Conservation (phyloP, 2,113 vertebrate species). For the Epinephelus moara region DNA sequence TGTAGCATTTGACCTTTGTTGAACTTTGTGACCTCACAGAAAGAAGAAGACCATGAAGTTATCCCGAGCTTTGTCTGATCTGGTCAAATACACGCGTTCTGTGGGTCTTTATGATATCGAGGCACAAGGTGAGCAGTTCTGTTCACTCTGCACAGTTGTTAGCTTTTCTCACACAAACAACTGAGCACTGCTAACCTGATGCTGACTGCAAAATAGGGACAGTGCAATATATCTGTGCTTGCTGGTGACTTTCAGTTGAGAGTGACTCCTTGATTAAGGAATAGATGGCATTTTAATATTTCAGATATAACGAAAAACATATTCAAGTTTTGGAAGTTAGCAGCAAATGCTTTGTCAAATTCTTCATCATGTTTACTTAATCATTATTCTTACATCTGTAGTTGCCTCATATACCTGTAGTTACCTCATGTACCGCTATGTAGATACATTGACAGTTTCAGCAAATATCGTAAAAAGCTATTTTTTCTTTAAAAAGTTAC, state of each 20-base stretch:
- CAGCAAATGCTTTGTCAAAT: not conserved
- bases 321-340: not conserved
- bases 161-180: not conserved
- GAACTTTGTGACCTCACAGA: slow-evolving; percentile 53
- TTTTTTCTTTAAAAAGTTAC: too few relatives aligned
- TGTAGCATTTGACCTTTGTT: slow-evolving; percentile 7
- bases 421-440: too few relatives aligned
- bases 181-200: not conserved
- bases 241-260: too few relatives aligned
- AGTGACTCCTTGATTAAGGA: too few relatives aligned
- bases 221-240: too few relatives aligned
- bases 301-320: not conserved
- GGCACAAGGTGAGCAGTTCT: slow-evolving; percentile 86
- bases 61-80: slow-evolving; percentile 95
- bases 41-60: slow-evolving; percentile 98
- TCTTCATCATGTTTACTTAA: too few relatives aligned
- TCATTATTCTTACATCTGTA: too few relatives aligned
- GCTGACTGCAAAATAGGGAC: not conserved
- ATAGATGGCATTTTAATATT: not conserved
- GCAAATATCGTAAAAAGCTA: too few relatives aligned
- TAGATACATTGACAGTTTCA: too few relatives aligned
- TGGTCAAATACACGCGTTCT: slow-evolving; percentile 96
- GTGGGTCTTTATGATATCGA: slow-evolving; percentile 94
- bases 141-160: not conserved
- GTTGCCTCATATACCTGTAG: too few relatives aligned